Base-by-base conservation (phyloP, 2,113 vertebrate species). In the Haemorhous mexicanus region DNA sequence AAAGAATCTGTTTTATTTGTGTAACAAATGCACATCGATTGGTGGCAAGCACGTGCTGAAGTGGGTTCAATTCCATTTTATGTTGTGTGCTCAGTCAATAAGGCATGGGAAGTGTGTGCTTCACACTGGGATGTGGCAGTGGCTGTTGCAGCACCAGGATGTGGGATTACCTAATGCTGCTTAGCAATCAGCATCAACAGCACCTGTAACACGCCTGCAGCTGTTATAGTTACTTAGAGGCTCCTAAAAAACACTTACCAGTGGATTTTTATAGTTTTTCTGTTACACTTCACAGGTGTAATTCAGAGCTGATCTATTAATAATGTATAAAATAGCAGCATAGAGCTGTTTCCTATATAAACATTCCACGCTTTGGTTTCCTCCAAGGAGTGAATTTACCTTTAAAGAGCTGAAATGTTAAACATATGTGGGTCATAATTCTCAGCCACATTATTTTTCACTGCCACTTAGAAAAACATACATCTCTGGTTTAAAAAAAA, bases 241-340 rank as follows among this genome's bases (percentile, higher is more conserved):
- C 59, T 63, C 58, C 62, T 84, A 78, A 89, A 46, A 24, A 87
- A 68, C 82, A 89, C 86, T 93, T 93, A 59, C 8, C 14, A 35
- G 82, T 28, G 26, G 74, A 73, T 89, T 92, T 95, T 89, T 86
- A 47, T 73, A 89, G 73, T 89, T 84, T 35, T 46, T 94, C 77
- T 91, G 37, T 55, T 92, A 18, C 24, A 50, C 32, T 92, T 95
- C 80, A 62, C 67, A 82, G 66, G 46, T 74, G 53, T 91, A 79
- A 94, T 84, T 87, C 77, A 93, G 76, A 84, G 30, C 28, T 16
- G 41, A 56, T 92, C 74, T 82, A 82, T 94, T 93, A 95, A 87
- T 94, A 87, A 91, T 72, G 33, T 47, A 87, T 89, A 75, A 89
- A 87, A 86, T 18, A 89, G 87, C 85, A 89, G 74, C 47, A 78